phyloP scores from a whole-genome alignment of 2,888 invertebrate genomes.

The Panorpa germanica region DNA sequence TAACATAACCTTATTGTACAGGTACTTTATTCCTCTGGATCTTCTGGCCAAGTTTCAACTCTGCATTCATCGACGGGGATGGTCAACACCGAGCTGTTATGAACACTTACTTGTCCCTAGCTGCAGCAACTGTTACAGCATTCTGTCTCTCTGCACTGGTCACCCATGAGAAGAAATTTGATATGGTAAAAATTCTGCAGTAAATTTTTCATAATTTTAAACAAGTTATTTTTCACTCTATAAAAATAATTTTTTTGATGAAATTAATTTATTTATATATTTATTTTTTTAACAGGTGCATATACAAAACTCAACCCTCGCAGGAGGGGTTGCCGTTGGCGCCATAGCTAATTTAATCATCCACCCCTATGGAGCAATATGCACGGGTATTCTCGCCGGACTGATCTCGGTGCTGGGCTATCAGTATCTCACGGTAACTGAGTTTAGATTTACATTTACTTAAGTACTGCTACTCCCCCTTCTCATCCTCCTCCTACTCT shows the following conservation, averaged over 20 bases:
- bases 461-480: conserved; percentile 7
- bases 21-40: conserved; percentile 90
- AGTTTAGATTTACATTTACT: conserved; percentile 8
- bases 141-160: conserved; percentile 68
- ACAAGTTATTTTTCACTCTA: no score
- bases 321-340: conserved; percentile 85
- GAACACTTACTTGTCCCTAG: conserved; percentile 82
- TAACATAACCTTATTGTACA: no score
- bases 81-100: conserved; percentile 72
- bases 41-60: conserved; percentile 96
- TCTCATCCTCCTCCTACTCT: background rate
- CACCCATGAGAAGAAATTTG: conserved; percentile 54
- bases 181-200: no score
- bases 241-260: no score
- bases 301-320: conserved; percentile 83
- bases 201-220: no score
- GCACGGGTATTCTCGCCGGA: conserved; percentile 63
- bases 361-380: conserved; percentile 63
- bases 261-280: no score
- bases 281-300: no score
- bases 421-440: conserved; percentile 48
- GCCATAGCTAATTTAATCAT: conserved; percentile 68
- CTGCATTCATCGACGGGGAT: conserved; percentile 49
- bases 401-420: conserved; percentile 67
- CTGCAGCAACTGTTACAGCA: conserved; percentile 56